Conservation (phyloP, 2,797 vertebrate genomes). For the Xenopus petersii region DNA sequence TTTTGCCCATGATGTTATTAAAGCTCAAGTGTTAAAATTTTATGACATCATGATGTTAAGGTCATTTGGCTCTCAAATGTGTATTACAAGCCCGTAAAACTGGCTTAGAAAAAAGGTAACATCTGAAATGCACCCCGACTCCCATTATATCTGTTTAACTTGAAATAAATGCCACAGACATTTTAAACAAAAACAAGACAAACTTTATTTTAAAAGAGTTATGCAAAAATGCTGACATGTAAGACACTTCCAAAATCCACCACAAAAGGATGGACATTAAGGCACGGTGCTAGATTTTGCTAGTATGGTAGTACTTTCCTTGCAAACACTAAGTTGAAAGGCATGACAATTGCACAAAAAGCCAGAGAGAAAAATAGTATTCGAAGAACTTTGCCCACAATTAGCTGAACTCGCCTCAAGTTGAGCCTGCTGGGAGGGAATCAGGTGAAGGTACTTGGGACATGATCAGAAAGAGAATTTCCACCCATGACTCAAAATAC, state of each 20-base stretch:
- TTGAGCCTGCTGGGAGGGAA: slow-evolving; percentile 43
- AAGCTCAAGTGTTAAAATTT: no score
- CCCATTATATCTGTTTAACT: no score
- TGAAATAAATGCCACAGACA: background rate
- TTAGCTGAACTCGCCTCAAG: slow-evolving; percentile 23
- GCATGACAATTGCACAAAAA: slow-evolving; percentile 26
- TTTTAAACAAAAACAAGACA: slow-evolving; percentile 24
- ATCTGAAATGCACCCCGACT: no score
- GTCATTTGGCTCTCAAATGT: no score
- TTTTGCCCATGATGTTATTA: no score
- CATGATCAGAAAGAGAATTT: background rate
- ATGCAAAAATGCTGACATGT: slow-evolving; percentile 16
- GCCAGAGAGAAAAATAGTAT: slow-evolving; percentile 13
- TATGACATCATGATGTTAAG: no score
- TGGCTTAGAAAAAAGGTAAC: no score
- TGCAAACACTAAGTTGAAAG: slow-evolving; percentile 15
- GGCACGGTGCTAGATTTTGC: slow-evolving; percentile 22
- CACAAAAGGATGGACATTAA: slow-evolving; percentile 23
- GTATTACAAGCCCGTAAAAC: no score
- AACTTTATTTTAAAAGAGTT: slow-evolving; percentile 35
- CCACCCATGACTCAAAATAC: slow-evolving; percentile 6
- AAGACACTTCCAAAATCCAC: slow-evolving; percentile 40
- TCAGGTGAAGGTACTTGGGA: slow-evolving; percentile 24
- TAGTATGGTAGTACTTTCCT: slow-evolving; percentile 3
- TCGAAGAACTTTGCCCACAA: slow-evolving; percentile 25